Conservation (phyloP, 2,113 vertebrate species). For the Paratilapia polleni region DNA sequence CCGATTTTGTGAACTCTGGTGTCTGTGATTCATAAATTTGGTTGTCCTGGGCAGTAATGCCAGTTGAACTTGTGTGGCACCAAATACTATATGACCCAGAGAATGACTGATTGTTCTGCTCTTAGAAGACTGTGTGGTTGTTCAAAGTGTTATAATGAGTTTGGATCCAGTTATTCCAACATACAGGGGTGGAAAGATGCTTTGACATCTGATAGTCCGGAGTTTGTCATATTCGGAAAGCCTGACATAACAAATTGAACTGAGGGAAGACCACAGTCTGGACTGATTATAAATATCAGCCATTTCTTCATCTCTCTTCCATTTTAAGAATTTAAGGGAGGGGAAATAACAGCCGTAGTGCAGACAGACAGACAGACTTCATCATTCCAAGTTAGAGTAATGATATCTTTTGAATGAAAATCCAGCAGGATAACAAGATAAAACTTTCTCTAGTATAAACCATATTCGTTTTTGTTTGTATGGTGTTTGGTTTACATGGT, state of each 20-base stretch:
- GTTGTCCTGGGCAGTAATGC: constrained; percentile 2
- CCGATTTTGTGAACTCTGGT: constrained; percentile 24
- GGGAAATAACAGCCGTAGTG: neutral
- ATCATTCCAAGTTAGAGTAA: neutral
- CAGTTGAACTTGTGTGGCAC: constrained; percentile 17
- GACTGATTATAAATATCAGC: neutral
- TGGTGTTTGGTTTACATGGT: neutral
- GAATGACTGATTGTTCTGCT: neutral
- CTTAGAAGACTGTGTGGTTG: constrained; percentile 2
- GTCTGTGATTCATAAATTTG: constrained; percentile 21
- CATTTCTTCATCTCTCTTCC: neutral
- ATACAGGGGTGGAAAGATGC: neutral
- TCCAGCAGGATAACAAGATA: neutral
- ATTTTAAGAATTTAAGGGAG: neutral
- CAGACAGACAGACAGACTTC: neutral
- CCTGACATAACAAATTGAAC: neutral
- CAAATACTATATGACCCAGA: neutral
- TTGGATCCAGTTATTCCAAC: neutral
- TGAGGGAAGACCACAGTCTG: neutral
- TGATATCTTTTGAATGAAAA: neutral
- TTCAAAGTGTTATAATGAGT: neutral
- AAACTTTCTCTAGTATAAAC: constrained; percentile 4
- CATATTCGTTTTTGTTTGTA: neutral
- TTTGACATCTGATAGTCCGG: neutral
- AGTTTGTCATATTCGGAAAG: neutral